Base-by-base conservation (phyloP, 2,888 invertebrate species). In the Ctena decussata region DNA sequence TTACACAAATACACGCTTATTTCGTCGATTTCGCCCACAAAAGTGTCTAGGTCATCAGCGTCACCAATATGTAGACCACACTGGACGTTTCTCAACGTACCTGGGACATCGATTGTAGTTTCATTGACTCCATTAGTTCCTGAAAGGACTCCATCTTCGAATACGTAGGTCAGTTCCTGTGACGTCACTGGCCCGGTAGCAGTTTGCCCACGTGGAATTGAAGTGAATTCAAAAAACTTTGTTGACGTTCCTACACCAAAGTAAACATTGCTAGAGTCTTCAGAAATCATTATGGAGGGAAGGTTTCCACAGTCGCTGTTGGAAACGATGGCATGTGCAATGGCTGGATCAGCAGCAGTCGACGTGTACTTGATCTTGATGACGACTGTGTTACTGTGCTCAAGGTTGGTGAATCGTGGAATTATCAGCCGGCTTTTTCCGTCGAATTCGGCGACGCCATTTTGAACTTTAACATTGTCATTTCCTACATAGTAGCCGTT, bases 41-140 rank as follows among this genome's bases (percentile, higher is more conserved):
- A 94, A 30, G 90, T 89, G 18, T 82, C 53, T 37, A 93, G 89
- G 12, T 89, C 85, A 30, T 90, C 89, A 15, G 92, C 93, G 71
- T 91, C 84, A 11, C 93, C 93, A 15, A 93, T 90, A 81, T 93
- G 92, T 11, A 93, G 71, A 12, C 92, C 91, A 80, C 93, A 93
- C 18, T 90, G 85, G 65, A 88, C 88, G 27, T 86, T 77, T 27
- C 82, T 76, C 15, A 92, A 77, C 3, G 77, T 49, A 24, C 88
- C 88, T 8, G 76, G 57, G 18, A 76, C 85, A 27, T 27, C 8
- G 8, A 44, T 32, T 0, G 53, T 41, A 12, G 53, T 72, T 2
- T 75, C 53, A 24, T 90, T 91, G 89, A 74, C n/a, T 6, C 85
- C 82, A 53, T 85, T 81, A 32, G 32, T 84, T 24, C 84, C 88